phyloP scores from a whole-genome alignment of 1,140 invertebrate genomes.

The Trachelipus rathkii region DNA sequence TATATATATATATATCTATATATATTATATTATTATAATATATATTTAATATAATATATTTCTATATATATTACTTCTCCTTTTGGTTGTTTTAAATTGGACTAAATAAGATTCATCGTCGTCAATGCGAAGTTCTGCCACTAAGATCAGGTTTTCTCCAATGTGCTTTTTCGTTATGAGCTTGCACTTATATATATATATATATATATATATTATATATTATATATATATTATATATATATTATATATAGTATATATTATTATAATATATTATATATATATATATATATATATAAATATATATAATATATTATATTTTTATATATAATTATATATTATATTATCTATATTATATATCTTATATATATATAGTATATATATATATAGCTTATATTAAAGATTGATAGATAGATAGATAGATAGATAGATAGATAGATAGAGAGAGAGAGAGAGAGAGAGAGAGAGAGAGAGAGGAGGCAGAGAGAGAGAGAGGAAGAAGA shows the following conservation, averaged over 20 bases:
- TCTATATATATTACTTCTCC: constrained; percentile 33
- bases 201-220: constrained; percentile 15
- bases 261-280: background rate
- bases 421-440: no score
- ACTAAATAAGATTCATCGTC: constrained; percentile 33
- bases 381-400: no score
- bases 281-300: constrained; percentile 11
- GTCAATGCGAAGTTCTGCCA: constrained; percentile 29
- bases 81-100: constrained; percentile 31
- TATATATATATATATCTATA: no score
- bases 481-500: no score
- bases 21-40: no score
- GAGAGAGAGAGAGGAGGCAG: no score
- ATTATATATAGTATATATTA: no score
- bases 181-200: constrained; percentile 28
- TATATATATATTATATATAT: constrained; percentile 11
- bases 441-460: no score
- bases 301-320: constrained; percentile 5
- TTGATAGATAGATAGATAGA: no score
- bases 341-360: no score
- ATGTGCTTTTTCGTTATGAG: constrained; percentile 36
- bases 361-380: no score
- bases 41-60: no score
- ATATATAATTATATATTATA: background rate
- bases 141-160: constrained; percentile 41